Conservation (phyloP, 1,140 invertebrate genomes). For the Cataglyphis hispanica region DNA sequence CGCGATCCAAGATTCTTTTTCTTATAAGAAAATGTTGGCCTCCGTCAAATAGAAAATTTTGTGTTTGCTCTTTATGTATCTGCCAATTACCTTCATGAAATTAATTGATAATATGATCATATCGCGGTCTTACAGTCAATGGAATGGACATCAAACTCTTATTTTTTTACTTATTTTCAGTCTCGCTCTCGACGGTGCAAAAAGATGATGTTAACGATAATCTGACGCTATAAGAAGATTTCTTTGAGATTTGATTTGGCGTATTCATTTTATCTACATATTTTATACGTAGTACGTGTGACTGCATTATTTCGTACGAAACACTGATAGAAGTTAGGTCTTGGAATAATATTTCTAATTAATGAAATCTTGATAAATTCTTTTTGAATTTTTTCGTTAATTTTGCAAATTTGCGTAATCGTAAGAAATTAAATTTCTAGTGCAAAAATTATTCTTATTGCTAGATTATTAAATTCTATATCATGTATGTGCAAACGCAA, state of each 20-base stretch:
- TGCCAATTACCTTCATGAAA: slow-evolving; percentile 61
- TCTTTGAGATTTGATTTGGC: background rate
- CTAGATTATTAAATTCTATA: background rate
- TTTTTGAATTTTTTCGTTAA: background rate
- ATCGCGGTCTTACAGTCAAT: slow-evolving; percentile 33
- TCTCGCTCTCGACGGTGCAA: background rate
- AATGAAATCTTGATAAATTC: slow-evolving; percentile 1
- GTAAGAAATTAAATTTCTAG: background rate
- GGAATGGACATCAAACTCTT: slow-evolving; percentile 10
- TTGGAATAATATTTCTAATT: slow-evolving; percentile 25
- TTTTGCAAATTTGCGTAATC: background rate
- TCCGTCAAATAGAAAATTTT: slow-evolving; percentile 50
- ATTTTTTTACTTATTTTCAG: slow-evolving; percentile 49
- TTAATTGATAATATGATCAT: slow-evolving; percentile 55
- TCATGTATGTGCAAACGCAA: background rate
- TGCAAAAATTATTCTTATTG: background rate
- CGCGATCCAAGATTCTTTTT: background rate
- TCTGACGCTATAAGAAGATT: background rate
- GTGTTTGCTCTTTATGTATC: slow-evolving; percentile 47
- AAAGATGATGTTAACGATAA: slow-evolving; percentile 19
- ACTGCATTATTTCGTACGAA: background rate
- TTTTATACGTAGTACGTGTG: background rate
- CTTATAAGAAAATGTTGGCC: slow-evolving; percentile 35
- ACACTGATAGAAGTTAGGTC: background rate
- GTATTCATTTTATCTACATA: background rate